Evolutionary conservation across 2,888 invertebrate genomes (phyloP), one percentile per base, ranked within the genome.

Genomic region (Sinelater perroti): DNA sequence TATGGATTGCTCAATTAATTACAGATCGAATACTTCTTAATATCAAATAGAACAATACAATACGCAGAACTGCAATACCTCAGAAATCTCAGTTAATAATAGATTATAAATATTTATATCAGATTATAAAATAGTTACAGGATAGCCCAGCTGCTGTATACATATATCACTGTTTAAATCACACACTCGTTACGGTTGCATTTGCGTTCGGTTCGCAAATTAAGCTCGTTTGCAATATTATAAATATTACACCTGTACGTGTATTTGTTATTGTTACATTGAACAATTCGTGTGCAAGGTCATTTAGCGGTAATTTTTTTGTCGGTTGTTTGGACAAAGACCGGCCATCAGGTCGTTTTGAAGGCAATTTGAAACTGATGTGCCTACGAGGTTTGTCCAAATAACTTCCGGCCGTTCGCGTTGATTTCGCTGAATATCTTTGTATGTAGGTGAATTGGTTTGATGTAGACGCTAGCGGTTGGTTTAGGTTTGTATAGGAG

Each of bases 31-130:
- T 50, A 40, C 38, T 51, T 18, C 33, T 53, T 47, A 21, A 56
- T 60, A 56, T 54, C 47, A 58, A 65, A 62, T 51, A 67, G 60
- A 70, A 70, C 58, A 67, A 66, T 62, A 73, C 70, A 75, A 75
- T 73, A 74, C 67, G 74, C 72, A 75, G 64, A 77, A 79, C 79
- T 75, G 75, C 77, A 79, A 79, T 79, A 79, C 78, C 79, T 79
- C 79, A 78, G 70, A 70, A 35, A 75, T 70, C 78, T 79, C 78
- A 78, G 78, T 74, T 77, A 78, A 68, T 72, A 72, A 52, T 56
- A 56, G 49, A 56, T 33, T 53, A 47, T 51, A 57, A 59, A 62
- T 77, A 78, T 77, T 76, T 77, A 78, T 77, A 77, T 75, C 75
- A 76, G 73, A 74, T 66, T 74, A 59, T 62, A 57, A 46, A n/a